A percentile compares a stretch with the other conserved stretches of the same genome.
Evolutionary conservation across 2,888 invertebrate genomes (phyloP).

Genomic region (Lamellibrachia satsuma): DNA sequence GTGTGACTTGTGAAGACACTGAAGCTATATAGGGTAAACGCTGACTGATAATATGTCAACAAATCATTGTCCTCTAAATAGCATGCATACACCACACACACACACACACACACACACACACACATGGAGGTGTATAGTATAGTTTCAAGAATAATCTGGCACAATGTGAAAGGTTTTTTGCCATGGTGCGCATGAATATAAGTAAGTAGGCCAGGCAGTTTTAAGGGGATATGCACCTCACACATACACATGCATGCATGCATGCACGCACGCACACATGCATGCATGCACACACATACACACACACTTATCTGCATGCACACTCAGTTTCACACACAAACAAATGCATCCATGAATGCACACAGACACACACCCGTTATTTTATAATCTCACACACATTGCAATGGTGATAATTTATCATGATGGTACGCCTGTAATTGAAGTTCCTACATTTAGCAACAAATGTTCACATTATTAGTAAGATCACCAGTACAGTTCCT

Average conservation of each 20-base stretch:
- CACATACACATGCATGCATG: too few species aligned
- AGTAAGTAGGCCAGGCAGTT: too few species aligned
- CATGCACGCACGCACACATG: too few species aligned
- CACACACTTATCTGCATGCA: neutral
- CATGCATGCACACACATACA: too few species aligned
- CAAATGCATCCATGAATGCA: neutral
- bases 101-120: too few species aligned
- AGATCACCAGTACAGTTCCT: neutral
- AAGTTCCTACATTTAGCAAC: neutral
- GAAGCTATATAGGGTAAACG: neutral
- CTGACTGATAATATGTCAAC: neutral
- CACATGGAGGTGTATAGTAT: too few species aligned
- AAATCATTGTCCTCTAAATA: neutral
- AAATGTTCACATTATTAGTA: neutral
- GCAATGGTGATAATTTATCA: neutral
- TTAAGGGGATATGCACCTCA: too few species aligned
- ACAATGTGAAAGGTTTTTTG: too few species aligned
- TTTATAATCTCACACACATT: neutral
- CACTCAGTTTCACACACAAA: neutral
- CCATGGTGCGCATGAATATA: too few species aligned
- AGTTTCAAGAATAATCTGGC: too few species aligned
- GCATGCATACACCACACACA: neutral
- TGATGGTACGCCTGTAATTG: neutral
- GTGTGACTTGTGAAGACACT: neutral
- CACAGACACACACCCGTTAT: neutral